phyloP scores from a whole-genome alignment of 2,113 vertebrate species.

The Ceyx margarethae region DNA sequence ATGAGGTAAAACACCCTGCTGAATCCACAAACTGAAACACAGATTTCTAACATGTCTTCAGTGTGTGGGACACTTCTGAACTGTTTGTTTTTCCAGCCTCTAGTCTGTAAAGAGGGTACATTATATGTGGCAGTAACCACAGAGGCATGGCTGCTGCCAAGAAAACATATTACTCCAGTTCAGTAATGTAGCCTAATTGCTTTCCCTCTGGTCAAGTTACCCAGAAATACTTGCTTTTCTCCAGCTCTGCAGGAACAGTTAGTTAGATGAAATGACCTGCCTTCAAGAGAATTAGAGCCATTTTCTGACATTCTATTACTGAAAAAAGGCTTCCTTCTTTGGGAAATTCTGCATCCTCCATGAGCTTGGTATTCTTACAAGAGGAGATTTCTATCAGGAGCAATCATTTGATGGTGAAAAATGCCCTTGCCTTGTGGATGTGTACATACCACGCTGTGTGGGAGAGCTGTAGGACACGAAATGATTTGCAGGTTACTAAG shows the following conservation, averaged over 20 bases:
- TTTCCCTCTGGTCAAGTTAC: slow-evolving; percentile 44
- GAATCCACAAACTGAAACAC: slow-evolving; percentile 7
- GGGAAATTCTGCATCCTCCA: background rate
- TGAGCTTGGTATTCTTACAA: background rate
- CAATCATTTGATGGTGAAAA: slow-evolving; percentile 13
- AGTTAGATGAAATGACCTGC: slow-evolving; percentile 29
- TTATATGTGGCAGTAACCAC: background rate
- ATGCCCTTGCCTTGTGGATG: background rate
- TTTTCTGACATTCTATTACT: background rate
- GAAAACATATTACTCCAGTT: slow-evolving; percentile 31
- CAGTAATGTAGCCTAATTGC: slow-evolving; percentile 43
- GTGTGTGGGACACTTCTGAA: background rate
- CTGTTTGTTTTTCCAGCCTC: slow-evolving; percentile 51
- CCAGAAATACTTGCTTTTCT: slow-evolving; percentile 49
- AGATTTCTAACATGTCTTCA: background rate
- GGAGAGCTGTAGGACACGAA: background rate
- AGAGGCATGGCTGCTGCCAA: slow-evolving; percentile 34
- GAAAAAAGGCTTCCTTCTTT: slow-evolving; percentile 15
- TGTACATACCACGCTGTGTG: background rate
- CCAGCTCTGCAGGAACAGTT: background rate
- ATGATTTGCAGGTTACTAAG: background rate
- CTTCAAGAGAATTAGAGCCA: slow-evolving; percentile 2
- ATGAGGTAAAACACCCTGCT: slow-evolving; percentile 17
- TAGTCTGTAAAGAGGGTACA: slow-evolving; percentile 23
- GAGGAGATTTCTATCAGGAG: background rate